Evolutionary conservation across 1,140 invertebrate genomes (phyloP).

Genomic region (Acromyrmex echinatior): DNA sequence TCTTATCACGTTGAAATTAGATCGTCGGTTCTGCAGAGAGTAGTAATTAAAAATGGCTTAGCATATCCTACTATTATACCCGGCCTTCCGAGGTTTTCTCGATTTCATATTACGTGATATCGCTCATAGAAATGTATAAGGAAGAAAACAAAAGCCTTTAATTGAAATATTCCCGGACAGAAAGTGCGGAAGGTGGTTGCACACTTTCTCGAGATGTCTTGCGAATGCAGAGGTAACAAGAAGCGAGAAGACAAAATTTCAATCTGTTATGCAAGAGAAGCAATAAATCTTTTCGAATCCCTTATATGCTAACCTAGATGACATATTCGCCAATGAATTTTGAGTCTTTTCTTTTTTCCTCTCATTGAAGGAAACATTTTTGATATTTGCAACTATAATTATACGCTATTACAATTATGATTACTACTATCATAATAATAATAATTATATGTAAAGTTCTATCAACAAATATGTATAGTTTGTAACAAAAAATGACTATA

Average conservation of each 20-base stretch:
- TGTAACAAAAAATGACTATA: too few relatives aligned
- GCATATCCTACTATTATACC: background rate
- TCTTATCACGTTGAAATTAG: slow-evolving; percentile 34
- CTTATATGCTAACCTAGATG: background rate
- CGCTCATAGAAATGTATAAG: background rate
- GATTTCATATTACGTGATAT: background rate
- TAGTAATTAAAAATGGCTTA: slow-evolving; percentile 42
- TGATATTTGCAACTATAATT: too few relatives aligned
- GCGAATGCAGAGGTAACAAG: background rate
- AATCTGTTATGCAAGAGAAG: background rate
- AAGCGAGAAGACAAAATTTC: slow-evolving; percentile 33
- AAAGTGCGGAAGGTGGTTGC: background rate
- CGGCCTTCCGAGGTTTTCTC: background rate
- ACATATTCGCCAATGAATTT: background rate
- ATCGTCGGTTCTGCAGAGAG: background rate
- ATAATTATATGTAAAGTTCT: too few relatives aligned
- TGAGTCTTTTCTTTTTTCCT: background rate
- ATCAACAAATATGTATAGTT: too few relatives aligned
- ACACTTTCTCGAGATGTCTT: slow-evolving; percentile 29
- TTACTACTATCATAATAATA: too few relatives aligned
- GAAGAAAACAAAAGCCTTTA: background rate
- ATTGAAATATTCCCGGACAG: slow-evolving; percentile 45
- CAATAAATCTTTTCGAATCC: background rate
- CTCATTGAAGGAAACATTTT: background rate
- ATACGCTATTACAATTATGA: too few relatives aligned